phyloP scores from a whole-genome alignment of 2,113 vertebrate species.

The Melanocharis versteri region DNA sequence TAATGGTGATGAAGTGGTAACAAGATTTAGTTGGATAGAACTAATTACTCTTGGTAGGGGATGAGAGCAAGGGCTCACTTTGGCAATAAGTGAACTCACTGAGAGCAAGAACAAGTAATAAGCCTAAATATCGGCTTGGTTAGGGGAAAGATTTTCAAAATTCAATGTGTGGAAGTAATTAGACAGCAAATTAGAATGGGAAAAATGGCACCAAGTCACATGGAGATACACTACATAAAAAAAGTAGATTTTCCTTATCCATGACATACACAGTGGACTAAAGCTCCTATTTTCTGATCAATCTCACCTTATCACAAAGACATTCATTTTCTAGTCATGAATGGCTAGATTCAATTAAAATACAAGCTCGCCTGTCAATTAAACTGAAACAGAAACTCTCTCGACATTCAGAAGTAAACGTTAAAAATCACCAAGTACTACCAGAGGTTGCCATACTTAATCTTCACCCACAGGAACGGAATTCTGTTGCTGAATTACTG shows the following conservation, averaged over 20 bases:
- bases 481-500: background rate
- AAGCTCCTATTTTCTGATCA: background rate
- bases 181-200: background rate
- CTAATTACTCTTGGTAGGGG: slow-evolving; percentile 12
- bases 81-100: background rate
- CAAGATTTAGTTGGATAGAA: slow-evolving; percentile 1
- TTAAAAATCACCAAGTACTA: background rate
- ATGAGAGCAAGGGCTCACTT: slow-evolving; percentile 29
- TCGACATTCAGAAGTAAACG: background rate
- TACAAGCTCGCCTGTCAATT: background rate
- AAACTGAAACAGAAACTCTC: background rate
- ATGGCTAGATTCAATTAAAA: slow-evolving; percentile 17
- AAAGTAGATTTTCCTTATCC: background rate
- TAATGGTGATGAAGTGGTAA: slow-evolving; percentile 53
- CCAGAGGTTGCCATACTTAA: background rate
- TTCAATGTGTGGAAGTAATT: background rate
- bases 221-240: background rate
- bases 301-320: background rate
- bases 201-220: background rate
- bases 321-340: background rate
- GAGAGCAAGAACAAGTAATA: background rate
- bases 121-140: background rate
- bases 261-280: background rate
- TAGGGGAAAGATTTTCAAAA: background rate
- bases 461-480: background rate